Conservation (phyloP, 2,888 invertebrate species). For the Sipha maydis region DNA sequence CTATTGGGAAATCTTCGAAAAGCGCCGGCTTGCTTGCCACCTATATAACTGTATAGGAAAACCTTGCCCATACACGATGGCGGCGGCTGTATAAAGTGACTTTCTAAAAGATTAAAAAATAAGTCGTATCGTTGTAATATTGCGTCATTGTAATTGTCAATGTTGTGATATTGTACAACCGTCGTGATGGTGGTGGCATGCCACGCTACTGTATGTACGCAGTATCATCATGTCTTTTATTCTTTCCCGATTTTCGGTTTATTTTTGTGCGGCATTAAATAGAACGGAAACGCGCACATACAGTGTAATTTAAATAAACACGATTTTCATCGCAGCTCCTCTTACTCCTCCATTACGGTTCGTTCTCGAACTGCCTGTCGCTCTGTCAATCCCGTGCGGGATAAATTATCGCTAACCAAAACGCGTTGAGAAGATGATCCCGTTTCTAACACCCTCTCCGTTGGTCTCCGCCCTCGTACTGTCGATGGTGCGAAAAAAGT, state of each 20-base stretch:
- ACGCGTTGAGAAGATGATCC: neutral
- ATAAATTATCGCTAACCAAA: neutral
- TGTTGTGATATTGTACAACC: conserved; percentile 1
- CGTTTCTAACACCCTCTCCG: too few species aligned
- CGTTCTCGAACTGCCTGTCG: neutral
- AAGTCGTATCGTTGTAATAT: conserved; percentile 4
- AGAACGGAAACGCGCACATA: too few species aligned
- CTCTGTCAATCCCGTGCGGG: neutral
- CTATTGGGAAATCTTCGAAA: conserved; percentile 53
- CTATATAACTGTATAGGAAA: neutral
- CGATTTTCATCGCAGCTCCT: neutral
- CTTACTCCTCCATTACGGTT: neutral
- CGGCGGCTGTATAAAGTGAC: neutral
- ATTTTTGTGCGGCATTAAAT: neutral
- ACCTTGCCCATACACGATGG: neutral
- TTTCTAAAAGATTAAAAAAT: conserved; percentile 48
- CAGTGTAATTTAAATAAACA: neutral
- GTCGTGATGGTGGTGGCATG: neutral
- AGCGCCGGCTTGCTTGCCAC: neutral
- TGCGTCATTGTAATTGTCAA: conserved; percentile 19
- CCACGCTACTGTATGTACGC: neutral
- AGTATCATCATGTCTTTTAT: neutral
- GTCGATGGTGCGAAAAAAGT: neutral
- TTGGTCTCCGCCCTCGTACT: too few species aligned
- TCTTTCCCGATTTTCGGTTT: neutral